Conservation (phyloP, 1,140 invertebrate species). For the Helicoverpa armigera region DNA sequence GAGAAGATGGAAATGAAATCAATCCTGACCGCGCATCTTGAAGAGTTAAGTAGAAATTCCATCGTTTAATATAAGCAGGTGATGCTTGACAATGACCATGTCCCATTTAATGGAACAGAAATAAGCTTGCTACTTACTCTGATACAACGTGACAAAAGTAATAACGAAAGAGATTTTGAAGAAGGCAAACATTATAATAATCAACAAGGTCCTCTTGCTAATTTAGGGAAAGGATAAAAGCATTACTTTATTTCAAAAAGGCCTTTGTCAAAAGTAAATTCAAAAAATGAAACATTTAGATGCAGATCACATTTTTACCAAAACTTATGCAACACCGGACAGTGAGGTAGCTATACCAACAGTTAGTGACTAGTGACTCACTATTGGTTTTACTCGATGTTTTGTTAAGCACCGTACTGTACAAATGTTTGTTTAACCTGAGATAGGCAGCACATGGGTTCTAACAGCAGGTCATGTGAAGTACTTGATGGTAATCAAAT, state of each 20-base stretch:
- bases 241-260: not conserved
- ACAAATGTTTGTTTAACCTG: slow-evolving; percentile 62
- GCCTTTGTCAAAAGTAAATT: not conserved
- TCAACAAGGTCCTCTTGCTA: slow-evolving; percentile 1
- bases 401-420: slow-evolving; percentile 58
- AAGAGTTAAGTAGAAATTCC: not conserved
- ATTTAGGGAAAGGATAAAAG: slow-evolving; percentile 2
- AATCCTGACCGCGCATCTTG: slow-evolving; percentile 19
- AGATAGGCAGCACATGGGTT: slow-evolving; percentile 39
- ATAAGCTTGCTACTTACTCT: too few species aligned
- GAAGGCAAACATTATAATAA: not conserved
- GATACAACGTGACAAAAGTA: too few species aligned
- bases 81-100: too few species aligned
- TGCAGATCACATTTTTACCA: slow-evolving; percentile 13
- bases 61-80: not conserved
- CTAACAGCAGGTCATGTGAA: slow-evolving; percentile 42
- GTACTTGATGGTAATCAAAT: not conserved
- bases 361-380: slow-evolving; percentile 67
- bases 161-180: not conserved
- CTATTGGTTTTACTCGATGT: slow-evolving; percentile 64
- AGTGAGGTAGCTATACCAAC: slow-evolving; percentile 6
- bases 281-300: slow-evolving; percentile 6
- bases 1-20: slow-evolving; percentile 34
- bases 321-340: slow-evolving; percentile 8
- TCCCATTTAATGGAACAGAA: too few species aligned